These are phyloP conservation scores for Oxystoma pomonae DNA, from an alignment of 2,888 invertebrate species.

Conservation along the genomic window DNA sequence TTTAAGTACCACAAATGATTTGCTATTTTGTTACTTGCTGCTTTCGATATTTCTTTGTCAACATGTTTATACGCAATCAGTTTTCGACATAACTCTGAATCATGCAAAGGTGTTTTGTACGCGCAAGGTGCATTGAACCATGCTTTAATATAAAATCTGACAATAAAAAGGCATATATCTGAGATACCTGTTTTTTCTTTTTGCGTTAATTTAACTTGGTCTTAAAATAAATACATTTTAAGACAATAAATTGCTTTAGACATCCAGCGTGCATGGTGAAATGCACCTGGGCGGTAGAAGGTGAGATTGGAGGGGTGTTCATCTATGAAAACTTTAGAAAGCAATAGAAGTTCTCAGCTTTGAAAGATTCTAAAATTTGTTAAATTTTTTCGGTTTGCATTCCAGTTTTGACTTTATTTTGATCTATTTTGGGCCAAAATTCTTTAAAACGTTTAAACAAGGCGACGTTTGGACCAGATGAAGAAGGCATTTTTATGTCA, in stretches of 20 bases:
- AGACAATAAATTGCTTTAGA: neutral
- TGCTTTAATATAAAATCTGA: neutral
- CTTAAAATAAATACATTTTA: conserved; percentile 1
- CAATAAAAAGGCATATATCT: neutral
- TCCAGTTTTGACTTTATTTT: neutral
- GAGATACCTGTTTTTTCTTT: neutral
- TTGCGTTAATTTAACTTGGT: neutral
- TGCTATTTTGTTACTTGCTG: too few species aligned
- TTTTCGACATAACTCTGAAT: too few species aligned
- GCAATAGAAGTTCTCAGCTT: neutral
- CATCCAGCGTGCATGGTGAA: conserved; percentile 1
- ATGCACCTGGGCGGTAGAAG: neutral
- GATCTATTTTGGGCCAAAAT: neutral
- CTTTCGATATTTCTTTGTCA: too few species aligned
- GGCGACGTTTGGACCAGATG: neutral
- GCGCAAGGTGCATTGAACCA: too few species aligned
- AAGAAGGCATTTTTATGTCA: neutral
- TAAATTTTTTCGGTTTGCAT: neutral
- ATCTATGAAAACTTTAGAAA: neutral
- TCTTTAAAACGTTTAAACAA: neutral
- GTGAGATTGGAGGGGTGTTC: neutral
- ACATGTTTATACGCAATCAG: too few species aligned
- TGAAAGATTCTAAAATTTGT: neutral
- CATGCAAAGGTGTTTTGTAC: too few species aligned
- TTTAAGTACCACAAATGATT: too few species aligned